Percentiles rank a stretch among this genome's conserved stretches.
phyloP scores from a whole-genome alignment of 2,797 vertebrate species.

The Acanthopagrus latus region DNA sequence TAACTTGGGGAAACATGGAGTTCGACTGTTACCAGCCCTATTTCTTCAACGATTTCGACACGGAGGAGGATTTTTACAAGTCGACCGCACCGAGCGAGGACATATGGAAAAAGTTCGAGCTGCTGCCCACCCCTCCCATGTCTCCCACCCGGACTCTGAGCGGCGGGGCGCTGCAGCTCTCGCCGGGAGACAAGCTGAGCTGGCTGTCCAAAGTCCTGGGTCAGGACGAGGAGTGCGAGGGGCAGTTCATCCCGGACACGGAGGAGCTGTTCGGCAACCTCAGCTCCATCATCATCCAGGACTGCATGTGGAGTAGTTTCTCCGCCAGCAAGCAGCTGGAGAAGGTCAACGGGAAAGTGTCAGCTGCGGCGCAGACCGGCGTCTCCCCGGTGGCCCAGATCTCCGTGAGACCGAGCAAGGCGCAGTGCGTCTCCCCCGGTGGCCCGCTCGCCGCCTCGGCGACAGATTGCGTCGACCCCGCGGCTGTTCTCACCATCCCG shows the following conservation, averaged over 20 bases:
- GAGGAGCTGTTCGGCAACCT: constrained; percentile 89
- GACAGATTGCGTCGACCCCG: constrained; percentile 90
- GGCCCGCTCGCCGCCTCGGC: constrained; percentile 52
- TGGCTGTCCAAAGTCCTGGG: constrained; percentile 83
- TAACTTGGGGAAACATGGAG: constrained; percentile 85
- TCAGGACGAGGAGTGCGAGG: constrained; percentile 87
- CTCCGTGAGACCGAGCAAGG: constrained; percentile 62
- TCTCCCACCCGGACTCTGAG: constrained; percentile 87
- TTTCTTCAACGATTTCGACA: constrained; percentile 91
- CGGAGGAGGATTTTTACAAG: constrained; percentile 93
- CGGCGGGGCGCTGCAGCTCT: constrained; percentile 60
- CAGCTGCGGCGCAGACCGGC: constrained; percentile 67
- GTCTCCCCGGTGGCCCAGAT: constrained; percentile 59
- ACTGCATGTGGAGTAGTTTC: constrained; percentile 99
- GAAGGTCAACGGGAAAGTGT: constrained; percentile 88
- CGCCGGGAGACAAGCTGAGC: constrained; percentile 82
- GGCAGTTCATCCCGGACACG: constrained; percentile 80
- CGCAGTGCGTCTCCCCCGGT: constrained; percentile 74
- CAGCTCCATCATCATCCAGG: constrained; percentile 93
- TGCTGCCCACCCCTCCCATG: constrained; percentile 92
- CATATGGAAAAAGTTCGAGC: constrained; percentile 99
- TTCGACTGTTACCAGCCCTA: constrained; percentile 92
- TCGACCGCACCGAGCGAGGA: constrained; percentile 96
- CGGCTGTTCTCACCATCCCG: constrained; percentile 91
- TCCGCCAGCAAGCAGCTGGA: constrained; percentile 92